These are phyloP conservation scores for Pseudorectes ferrugineus DNA, from an alignment of 2,113 vertebrate genomes.

Conservation along the genomic window DNA sequence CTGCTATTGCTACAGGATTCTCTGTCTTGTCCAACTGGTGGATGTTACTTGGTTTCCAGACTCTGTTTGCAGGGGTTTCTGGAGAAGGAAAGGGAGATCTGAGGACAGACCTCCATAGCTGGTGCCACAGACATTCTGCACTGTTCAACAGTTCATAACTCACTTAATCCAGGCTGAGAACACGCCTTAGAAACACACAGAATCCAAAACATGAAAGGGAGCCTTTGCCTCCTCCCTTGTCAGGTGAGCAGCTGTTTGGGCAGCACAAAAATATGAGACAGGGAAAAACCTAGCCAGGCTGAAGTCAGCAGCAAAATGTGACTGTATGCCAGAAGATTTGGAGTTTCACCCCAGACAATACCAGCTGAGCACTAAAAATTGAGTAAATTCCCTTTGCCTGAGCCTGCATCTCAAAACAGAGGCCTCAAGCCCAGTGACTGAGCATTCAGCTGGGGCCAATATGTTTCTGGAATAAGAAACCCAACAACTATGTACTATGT, in stretches of 20 bases:
- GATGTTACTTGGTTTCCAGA: background rate
- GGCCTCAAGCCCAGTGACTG: background rate
- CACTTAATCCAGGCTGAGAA: conserved; percentile 27
- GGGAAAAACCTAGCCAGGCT: background rate
- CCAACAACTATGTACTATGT: background rate
- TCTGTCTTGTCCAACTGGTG: background rate
- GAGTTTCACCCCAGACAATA: background rate
- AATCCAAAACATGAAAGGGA: conserved; percentile 5
- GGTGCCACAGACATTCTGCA: background rate
- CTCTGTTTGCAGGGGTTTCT: background rate
- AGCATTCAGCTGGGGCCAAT: background rate
- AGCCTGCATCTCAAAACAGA: background rate
- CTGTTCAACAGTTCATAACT: background rate
- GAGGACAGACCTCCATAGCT: background rate
- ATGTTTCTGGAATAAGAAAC: background rate
- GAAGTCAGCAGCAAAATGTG: background rate
- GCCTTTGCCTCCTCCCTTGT: background rate
- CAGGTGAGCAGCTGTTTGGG: background rate
- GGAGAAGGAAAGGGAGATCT: background rate
- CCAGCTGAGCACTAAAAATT: background rate
- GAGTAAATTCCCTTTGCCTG: background rate
- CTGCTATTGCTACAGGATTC: conserved; percentile 33
- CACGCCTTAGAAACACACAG: background rate
- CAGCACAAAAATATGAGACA: background rate
- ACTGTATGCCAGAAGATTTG: background rate